Evolutionary conservation across 2,888 invertebrate species (phyloP).

Genomic region (Yponomeuta cagnagella): DNA sequence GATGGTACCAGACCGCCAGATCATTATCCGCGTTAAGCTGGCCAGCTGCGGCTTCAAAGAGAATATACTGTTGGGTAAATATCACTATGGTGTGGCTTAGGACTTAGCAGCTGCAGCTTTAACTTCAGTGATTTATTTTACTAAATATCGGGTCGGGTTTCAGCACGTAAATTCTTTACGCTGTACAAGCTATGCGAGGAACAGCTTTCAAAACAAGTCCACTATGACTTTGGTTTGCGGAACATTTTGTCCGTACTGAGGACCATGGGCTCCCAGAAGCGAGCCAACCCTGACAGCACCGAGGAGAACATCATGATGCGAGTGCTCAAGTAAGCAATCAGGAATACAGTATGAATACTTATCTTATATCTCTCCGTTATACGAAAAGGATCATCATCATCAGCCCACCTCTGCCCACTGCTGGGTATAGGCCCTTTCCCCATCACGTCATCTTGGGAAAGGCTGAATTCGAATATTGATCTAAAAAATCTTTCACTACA

Average conservation of each 20-base stretch:
- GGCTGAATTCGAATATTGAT: neutral
- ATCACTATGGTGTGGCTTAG: neutral
- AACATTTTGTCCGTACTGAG: conserved; percentile 88
- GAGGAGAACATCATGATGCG: conserved; percentile 94
- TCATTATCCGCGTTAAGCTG: conserved; percentile 92
- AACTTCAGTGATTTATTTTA: neutral
- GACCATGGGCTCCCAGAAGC: conserved; percentile 87
- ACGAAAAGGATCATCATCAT: no score
- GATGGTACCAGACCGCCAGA: conserved; percentile 96
- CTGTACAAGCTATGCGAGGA: conserved; percentile 93
- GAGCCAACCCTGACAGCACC: conserved; percentile 86
- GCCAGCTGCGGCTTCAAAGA: conserved; percentile 94
- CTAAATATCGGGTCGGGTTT: neutral
- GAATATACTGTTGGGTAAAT: conserved; percentile 79
- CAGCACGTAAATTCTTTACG: conserved; percentile 87
- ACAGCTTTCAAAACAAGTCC: conserved; percentile 92
- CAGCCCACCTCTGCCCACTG: no score
- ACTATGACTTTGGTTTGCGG: conserved; percentile 89
- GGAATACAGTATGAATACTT: neutral
- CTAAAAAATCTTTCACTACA: no score
- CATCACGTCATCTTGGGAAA: no score
- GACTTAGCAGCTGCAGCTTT: neutral
- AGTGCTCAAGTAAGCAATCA: conserved; percentile 76
- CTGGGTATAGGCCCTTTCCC: no score
- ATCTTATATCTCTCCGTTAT: neutral